Base-by-base conservation (phyloP, 1,140 invertebrate species). In the Drosophila elegans region DNA sequence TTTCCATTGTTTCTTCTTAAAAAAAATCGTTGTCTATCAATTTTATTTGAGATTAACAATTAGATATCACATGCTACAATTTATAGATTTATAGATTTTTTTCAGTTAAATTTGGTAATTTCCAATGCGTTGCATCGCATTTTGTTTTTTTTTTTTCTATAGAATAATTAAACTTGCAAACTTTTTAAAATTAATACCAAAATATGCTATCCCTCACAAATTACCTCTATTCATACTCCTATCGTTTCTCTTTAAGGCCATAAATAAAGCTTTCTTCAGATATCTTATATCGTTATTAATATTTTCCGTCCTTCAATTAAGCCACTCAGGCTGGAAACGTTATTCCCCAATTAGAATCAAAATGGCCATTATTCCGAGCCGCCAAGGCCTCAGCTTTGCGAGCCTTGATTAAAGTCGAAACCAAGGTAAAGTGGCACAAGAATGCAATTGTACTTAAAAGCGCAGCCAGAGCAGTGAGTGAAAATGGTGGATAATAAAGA, bases 401-500 rank as follows among this genome's bases (percentile, higher is more conserved):
- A 27, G 51, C 82, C 80, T 88, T 88, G 83, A 86, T 86, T 88
- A 66, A 86, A 86, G 75, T 66, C 59, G 52, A 73, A 78, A 52
- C 36, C 68, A 77, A 62, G 59, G 81, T 56, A 74, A 66, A 73
- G 36, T 78, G 61, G 48, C 78, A 53, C 61, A 62, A 75, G 66
- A 79, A 82, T 82, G 64, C 57, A 84, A 72, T 79, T 83, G 73
- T 81, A 67, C 49, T 78, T 78, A 71, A 69, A 75, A 73, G 52
- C 48, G 54, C 59, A 52, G 45, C 38, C 45, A 46, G 59, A 38
- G 56, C 54, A 72, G 75, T 72, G 76, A 78, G 74, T 56, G 54
- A 74, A 74, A 75, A 69, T 63, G 64, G 67, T 60, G 61, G 41
- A 74, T 74, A 74, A 74, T 61, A 51, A 56, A 78, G 74, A 38